Evolutionary conservation across 2,797 vertebrate genomes (phyloP).

Genomic region (Masticophis lateralis): DNA sequence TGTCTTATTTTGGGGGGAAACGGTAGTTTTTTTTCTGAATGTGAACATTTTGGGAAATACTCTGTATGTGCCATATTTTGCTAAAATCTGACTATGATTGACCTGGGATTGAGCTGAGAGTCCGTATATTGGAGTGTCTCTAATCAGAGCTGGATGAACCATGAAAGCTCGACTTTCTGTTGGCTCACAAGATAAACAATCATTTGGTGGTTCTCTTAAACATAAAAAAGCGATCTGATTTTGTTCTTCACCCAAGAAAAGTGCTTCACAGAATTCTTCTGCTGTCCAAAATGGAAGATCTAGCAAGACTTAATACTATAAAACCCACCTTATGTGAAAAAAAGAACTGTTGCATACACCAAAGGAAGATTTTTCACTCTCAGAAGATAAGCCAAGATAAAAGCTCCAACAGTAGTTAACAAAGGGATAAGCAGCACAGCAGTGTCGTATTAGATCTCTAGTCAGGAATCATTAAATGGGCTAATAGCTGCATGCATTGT

Average conservation of each 20-base stretch:
- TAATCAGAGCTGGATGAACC: not conserved
- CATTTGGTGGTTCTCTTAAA: constrained; percentile 39
- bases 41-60: not conserved
- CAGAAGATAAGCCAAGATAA: constrained; percentile 37
- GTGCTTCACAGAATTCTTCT: constrained; percentile 57
- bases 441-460: constrained; percentile 44
- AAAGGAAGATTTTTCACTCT: constrained; percentile 38
- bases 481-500: constrained; percentile 59
- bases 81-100: not conserved
- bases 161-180: not conserved
- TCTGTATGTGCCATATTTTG: not conserved
- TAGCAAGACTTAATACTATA: constrained; percentile 39
- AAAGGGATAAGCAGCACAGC: constrained; percentile 37
- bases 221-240: constrained; percentile 58
- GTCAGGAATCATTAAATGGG: constrained; percentile 47
- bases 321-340: constrained; percentile 50
- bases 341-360: constrained; percentile 57
- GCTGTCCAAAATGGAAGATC: constrained; percentile 45
- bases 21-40: not conserved
- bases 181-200: not conserved
- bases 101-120: not conserved
- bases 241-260: constrained; percentile 57
- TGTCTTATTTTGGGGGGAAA: too few species aligned
- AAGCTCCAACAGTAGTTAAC: constrained; percentile 39
- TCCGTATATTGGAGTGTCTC: not conserved